Conservation (phyloP, 2,888 invertebrate genomes). For the Parnassius smintheus region DNA sequence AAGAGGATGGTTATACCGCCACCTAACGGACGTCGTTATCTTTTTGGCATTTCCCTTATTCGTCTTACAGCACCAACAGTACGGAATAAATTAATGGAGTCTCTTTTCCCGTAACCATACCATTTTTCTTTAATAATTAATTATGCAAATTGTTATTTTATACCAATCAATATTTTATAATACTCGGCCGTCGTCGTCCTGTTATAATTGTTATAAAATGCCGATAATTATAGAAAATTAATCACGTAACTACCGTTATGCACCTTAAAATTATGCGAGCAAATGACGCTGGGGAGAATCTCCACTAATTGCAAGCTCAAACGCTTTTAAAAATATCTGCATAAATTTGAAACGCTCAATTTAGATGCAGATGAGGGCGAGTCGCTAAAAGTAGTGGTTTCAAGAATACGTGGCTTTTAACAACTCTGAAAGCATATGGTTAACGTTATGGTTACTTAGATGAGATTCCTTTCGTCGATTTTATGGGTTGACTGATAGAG, state of each 20-base stretch:
- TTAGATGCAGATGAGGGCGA: conserved; percentile 20
- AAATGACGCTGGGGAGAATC: conserved; percentile 12
- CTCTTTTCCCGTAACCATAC: too few species aligned
- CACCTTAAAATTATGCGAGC: conserved; percentile 15
- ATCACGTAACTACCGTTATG: conserved; percentile 1
- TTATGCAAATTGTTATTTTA: neutral
- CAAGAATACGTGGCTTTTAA: neutral
- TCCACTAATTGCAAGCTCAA: conserved; percentile 19
- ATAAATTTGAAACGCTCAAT: conserved; percentile 19
- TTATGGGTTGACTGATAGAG: too few species aligned
- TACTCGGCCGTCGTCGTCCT: neutral
- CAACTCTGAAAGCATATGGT: neutral
- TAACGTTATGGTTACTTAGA: too few species aligned
- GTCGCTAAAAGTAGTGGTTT: conserved; percentile 7
- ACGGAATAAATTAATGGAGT: too few species aligned
- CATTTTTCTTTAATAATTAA: too few species aligned
- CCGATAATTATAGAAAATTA: conserved; percentile 15
- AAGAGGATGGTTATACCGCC: too few species aligned
- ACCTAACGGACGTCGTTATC: too few species aligned
- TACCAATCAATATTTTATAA: neutral
- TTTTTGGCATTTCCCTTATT: too few species aligned
- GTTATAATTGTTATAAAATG: conserved; percentile 8
- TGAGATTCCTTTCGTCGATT: too few species aligned
- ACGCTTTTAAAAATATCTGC: conserved; percentile 25
- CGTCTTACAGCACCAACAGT: too few species aligned